Percentiles rank a stretch among this genome's conserved stretches.
Conservation (phyloP, 2,888 invertebrate genomes). For the Tupiocoris notatus region DNA sequence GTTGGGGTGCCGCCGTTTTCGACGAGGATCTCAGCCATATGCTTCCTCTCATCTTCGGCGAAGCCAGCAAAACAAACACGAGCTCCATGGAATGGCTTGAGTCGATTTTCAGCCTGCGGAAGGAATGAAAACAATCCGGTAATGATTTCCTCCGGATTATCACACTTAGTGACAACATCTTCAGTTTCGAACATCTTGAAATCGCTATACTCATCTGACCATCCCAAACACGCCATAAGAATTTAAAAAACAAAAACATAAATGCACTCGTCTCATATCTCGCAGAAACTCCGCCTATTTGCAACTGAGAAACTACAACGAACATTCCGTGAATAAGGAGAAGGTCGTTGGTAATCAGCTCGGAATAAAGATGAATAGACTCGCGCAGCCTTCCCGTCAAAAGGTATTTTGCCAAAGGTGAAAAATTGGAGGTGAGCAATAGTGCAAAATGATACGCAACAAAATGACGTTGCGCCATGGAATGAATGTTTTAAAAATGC, state of each 20-base stretch:
- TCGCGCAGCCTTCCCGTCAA: neutral
- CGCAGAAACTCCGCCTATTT: neutral
- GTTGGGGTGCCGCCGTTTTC: constrained; percentile 81
- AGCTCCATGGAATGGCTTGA: constrained; percentile 85
- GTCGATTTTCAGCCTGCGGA: constrained; percentile 65
- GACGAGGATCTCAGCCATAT: constrained; percentile 86
- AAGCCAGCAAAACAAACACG: constrained; percentile 88
- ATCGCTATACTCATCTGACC: constrained; percentile 9
- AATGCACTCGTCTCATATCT: neutral
- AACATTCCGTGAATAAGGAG: constrained; percentile 17
- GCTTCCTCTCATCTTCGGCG: constrained; percentile 81
- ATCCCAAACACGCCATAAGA: constrained; percentile 18
- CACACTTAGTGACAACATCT: neutral
- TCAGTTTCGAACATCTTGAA: neutral
- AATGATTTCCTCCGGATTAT: neutral
- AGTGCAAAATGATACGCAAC: neutral
- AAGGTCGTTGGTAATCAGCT: constrained; percentile 8
- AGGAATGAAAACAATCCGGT: constrained; percentile 47
- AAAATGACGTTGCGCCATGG: too few relatives aligned
- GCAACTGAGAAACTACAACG: neutral
- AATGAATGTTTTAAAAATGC: neutral
- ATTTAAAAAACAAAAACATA: neutral
- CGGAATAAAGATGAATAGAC: constrained; percentile 32
- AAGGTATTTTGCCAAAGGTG: constrained; percentile 6
- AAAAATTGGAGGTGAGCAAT: constrained; percentile 6